phyloP scores from a whole-genome alignment of 2,113 vertebrate species.

The Engraulis encrasicolus region DNA sequence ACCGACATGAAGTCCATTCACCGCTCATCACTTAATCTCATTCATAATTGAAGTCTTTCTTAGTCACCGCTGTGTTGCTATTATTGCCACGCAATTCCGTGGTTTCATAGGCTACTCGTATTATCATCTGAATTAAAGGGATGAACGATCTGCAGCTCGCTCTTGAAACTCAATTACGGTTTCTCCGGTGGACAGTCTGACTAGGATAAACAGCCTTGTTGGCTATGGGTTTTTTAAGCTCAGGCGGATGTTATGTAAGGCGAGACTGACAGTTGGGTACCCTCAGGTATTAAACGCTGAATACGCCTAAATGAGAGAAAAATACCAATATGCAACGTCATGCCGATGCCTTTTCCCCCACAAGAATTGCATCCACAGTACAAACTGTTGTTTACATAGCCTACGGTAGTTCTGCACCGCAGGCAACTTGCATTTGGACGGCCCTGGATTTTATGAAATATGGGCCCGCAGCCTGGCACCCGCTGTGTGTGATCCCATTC shows the following conservation, averaged over 20 bases:
- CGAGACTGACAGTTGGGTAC: not conserved
- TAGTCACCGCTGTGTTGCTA: not conserved
- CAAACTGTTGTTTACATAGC: not conserved
- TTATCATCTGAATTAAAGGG: not conserved
- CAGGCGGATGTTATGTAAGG: not conserved
- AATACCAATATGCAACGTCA: not conserved
- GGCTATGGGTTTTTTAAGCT: not conserved
- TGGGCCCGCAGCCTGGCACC: not conserved
- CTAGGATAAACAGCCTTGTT: not conserved
- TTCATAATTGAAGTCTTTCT: not conserved
- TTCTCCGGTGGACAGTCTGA: not conserved
- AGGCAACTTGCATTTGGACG: not conserved
- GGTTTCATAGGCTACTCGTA: not conserved
- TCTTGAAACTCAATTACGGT: not conserved
- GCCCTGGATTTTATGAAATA: not conserved
- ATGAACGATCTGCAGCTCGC: not conserved
- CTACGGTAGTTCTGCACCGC: not conserved
- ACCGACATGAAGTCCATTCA: not conserved
- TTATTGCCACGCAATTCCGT: not conserved
- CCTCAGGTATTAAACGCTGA: not conserved
- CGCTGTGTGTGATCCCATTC: not conserved
- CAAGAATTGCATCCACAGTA: not conserved
- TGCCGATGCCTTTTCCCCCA: not conserved
- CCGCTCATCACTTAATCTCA: not conserved
- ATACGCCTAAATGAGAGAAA: not conserved